phyloP scores from a whole-genome alignment of 2,797 vertebrate genomes.

The Galaxias olidus region DNA sequence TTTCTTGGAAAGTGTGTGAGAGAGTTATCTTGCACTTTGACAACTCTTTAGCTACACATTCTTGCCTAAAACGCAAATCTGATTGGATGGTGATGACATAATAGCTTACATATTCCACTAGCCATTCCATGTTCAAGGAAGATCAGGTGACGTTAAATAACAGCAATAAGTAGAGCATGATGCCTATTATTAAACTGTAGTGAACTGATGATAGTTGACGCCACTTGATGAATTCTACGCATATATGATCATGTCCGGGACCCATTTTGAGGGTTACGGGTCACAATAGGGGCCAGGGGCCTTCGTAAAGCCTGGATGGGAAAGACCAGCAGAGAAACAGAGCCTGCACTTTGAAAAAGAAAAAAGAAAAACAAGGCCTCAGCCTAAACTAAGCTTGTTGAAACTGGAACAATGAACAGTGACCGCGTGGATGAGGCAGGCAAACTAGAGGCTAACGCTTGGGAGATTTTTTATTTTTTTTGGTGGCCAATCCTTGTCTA shows the following conservation, averaged over 20 bases:
- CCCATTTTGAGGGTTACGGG: background rate
- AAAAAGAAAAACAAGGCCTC: conserved; percentile 28
- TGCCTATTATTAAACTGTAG: background rate
- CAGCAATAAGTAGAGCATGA: no score
- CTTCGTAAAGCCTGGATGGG: conserved; percentile 14
- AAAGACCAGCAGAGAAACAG: conserved; percentile 16
- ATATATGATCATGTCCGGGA: background rate
- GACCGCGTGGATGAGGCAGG: background rate
- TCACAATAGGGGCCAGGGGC: conserved; percentile 18
- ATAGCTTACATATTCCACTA: no score
- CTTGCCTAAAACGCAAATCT: no score
- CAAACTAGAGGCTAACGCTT: background rate
- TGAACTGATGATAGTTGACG: conserved; percentile 1
- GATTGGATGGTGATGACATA: no score
- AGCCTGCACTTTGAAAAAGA: conserved; percentile 13
- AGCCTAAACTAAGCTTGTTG: conserved; percentile 26
- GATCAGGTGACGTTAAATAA: no score
- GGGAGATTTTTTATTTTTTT: conserved; percentile 24
- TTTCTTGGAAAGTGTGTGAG: no score
- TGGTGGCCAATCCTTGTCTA: conserved; percentile 31
- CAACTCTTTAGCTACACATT: no score
- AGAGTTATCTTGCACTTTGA: no score
- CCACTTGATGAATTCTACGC: background rate
- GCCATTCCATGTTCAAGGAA: no score
- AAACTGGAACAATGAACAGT: conserved; percentile 35